Percentiles rank a stretch among this genome's conserved stretches.
Evolutionary conservation across 2,888 invertebrate species (phyloP).

Genomic region (Drosophila nigricruria): DNA sequence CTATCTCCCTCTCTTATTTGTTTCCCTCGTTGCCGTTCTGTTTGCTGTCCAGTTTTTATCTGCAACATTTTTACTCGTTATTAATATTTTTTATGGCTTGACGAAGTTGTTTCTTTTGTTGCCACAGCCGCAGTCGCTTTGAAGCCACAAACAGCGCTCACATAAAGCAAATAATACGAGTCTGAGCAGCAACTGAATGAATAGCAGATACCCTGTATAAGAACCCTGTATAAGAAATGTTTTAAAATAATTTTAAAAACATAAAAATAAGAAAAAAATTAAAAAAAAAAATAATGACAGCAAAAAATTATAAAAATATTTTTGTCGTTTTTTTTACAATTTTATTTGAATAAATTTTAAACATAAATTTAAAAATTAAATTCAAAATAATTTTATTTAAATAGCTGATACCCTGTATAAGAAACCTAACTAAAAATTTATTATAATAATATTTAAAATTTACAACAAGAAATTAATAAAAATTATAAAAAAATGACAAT

Average conservation of each 20-base stretch:
- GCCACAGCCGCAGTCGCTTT: slow-evolving; percentile 39
- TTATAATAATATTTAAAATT: no score
- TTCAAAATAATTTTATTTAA: no score
- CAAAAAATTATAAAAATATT: no score
- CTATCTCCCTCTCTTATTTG: neutral
- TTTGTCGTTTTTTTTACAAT: no score
- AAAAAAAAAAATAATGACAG: no score
- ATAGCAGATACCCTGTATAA: slow-evolving; percentile 1
- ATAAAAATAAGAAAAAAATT: neutral
- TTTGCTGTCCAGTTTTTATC: slow-evolving; percentile 28
- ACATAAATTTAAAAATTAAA: no score
- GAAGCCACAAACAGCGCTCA: slow-evolving; percentile 37
- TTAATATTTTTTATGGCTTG: slow-evolving; percentile 57
- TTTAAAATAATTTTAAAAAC: no score
- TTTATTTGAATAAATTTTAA: no score
- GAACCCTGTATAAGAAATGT: neutral
- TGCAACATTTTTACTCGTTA: slow-evolving; percentile 45
- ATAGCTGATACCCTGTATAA: no score
- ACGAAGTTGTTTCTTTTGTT: slow-evolving; percentile 35
- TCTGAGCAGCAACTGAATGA: neutral
- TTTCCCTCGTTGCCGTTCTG: slow-evolving; percentile 12
- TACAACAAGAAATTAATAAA: no score
- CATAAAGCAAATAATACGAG: slow-evolving; percentile 13
- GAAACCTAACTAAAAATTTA: no score
- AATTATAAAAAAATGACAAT: no score